Evolutionary conservation across 2,888 invertebrate species (phyloP), one percentile per base, ranked within the genome.

Genomic region (Hedychridium roseum): DNA sequence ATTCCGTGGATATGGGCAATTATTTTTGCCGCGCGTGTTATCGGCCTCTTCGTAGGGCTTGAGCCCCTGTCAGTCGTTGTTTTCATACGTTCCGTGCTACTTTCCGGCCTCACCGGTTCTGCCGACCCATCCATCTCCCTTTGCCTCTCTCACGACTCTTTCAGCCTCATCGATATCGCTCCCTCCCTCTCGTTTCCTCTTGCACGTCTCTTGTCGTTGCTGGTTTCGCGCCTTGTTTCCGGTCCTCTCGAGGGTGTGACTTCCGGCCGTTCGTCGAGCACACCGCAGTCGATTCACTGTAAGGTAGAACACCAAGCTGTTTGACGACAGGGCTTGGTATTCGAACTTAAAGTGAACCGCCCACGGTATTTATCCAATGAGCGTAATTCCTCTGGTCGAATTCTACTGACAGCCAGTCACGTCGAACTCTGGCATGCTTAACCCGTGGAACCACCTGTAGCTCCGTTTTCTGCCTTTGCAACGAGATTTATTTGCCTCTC

Each of bases 231-330:
- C 28, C 26, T 21, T 36, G 16, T 27, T 7, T 23, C 16, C 18
- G 12, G 23, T 7, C 7, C 12, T 9, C 5, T 5, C 23, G 23
- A 6, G 23, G n/a, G n/a, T n/a, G n/a, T n/a, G n/a, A n/a, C n/a
- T n/a, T n/a, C n/a, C n/a, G n/a, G n/a, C n/a, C n/a, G n/a, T n/a
- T n/a, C n/a, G n/a, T n/a, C n/a, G n/a, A n/a, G 23, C 5, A 49
- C 55, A 53, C 72, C 80, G 78, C 78, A 82, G 85, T 84, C 87
- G 85, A 83, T 86, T 91, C 92, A 92, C 92, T 92, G 92, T 92
- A 92, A 93, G 92, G 92, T 92, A 91, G 92, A 93, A 93, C 92
- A 93, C 92, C 92, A 93, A 92, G 89, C 92, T 84, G 82, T 79
- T 82, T 70, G 70, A 79, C 79, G 80, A 79, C 82, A 83, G 85